Evolutionary conservation across 2,888 invertebrate genomes (phyloP).

Genomic region (Cryptocephalus primarius): DNA sequence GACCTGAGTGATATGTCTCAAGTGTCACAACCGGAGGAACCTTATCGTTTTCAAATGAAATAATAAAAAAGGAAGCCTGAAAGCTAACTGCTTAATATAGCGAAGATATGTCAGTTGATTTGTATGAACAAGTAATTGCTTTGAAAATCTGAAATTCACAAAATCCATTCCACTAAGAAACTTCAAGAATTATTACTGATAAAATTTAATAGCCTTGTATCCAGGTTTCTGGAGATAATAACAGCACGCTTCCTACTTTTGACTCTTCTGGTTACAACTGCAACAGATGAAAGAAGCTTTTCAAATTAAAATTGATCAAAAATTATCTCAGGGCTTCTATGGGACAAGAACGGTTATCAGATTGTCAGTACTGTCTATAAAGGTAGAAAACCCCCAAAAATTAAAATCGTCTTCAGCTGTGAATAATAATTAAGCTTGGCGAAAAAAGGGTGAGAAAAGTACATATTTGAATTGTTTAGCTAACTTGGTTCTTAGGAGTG

Average conservation of each 20-base stretch:
- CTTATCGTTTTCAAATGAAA: constrained; percentile 21
- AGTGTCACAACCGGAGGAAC: constrained; percentile 15
- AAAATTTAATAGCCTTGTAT: constrained; percentile 18
- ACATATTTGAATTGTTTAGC: background rate
- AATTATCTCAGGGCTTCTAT: constrained; percentile 13
- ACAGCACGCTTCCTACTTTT: constrained; percentile 18
- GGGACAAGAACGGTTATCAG: constrained; percentile 9
- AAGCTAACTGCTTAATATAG: constrained; percentile 9
- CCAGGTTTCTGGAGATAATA: constrained; percentile 17
- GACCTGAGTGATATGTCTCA: constrained; percentile 1
- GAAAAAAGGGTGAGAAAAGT: background rate
- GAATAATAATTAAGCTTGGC: background rate
- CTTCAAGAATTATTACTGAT: constrained; percentile 18
- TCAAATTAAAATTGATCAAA: constrained; percentile 12
- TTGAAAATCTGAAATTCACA: constrained; percentile 14
- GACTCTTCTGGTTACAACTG: constrained; percentile 14
- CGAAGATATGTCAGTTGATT: constrained; percentile 14
- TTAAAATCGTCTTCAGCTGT: constrained; percentile 3
- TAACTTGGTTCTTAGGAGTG: background rate
- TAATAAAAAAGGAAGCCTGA: constrained; percentile 6
- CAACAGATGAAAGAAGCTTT: constrained; percentile 11
- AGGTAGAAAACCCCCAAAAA: constrained; percentile 7
- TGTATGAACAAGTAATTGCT: constrained; percentile 18
- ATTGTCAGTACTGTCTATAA: constrained; percentile 10
- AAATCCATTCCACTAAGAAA: constrained; percentile 19